phyloP scores from a whole-genome alignment of 1,140 invertebrate genomes.

The Brachionus sp. region DNA sequence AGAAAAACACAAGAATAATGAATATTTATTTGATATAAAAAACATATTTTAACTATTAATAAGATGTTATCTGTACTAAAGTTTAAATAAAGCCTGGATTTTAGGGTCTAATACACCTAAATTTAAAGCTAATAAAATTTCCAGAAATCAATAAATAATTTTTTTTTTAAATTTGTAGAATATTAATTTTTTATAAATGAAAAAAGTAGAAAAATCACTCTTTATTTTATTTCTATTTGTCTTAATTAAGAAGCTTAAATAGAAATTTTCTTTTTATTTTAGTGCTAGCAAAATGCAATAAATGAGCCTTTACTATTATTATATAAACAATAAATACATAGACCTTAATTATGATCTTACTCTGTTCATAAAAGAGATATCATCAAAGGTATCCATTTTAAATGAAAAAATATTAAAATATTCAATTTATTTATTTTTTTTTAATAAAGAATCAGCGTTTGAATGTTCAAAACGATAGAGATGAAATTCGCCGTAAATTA shows the following conservation, averaged over 20 bases:
- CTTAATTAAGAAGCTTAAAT: neutral
- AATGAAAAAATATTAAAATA: neutral
- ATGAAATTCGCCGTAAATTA: conserved; percentile 80
- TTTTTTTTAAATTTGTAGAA: conserved; percentile 12
- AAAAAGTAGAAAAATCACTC: neutral
- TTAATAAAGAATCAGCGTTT: neutral
- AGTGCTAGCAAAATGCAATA: neutral
- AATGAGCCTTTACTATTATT: conserved; percentile 39
- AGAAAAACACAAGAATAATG: neutral
- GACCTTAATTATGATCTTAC: conserved; percentile 22
- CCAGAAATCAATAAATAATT: neutral
- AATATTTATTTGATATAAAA: neutral
- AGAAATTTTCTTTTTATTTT: neutral
- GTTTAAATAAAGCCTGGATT: neutral
- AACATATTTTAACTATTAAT: neutral
- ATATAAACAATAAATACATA: conserved; percentile 36
- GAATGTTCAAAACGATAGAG: conserved; percentile 65
- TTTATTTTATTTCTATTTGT: neutral
- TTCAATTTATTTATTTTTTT: neutral
- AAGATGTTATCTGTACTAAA: neutral
- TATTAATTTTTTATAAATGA: conserved; percentile 25
- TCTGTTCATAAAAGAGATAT: conserved; percentile 6
- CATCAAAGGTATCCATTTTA: conserved; percentile 28
- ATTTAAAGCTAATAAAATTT: neutral
- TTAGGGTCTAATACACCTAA: neutral